Conservation (phyloP, 2,888 invertebrate genomes). For the Tricholauxania praeusta region DNA sequence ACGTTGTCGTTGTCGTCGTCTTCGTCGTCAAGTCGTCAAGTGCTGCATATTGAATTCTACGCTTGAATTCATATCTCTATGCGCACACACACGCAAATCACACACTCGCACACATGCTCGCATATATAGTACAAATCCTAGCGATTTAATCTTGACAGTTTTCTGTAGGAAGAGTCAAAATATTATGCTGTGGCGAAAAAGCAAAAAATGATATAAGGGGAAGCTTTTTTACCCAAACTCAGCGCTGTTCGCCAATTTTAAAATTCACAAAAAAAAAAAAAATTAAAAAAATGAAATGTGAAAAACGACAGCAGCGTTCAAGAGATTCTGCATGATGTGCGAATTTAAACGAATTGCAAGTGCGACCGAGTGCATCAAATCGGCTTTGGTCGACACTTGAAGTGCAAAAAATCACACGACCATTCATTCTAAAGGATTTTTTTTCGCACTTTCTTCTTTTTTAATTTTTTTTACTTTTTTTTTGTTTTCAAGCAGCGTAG, state of each 20-base stretch:
- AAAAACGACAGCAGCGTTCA: too few relatives aligned
- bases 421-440: conserved; percentile 53
- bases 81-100: conserved; percentile 5
- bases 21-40: conserved; percentile 32
- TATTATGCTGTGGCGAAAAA: too few relatives aligned
- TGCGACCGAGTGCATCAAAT: conserved; percentile 49
- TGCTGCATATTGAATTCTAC: conserved; percentile 23
- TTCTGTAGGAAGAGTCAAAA: too few relatives aligned
- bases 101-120: conserved; percentile 7
- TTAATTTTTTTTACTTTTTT: too few relatives aligned
- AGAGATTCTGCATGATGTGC: conserved; percentile 3
- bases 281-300: too few relatives aligned
- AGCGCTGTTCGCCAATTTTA: too few relatives aligned
- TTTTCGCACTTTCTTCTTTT: too few relatives aligned
- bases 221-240: too few relatives aligned
- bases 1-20: not conserved
- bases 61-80: conserved; percentile 19
- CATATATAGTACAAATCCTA: not conserved
- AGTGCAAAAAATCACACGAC: conserved; percentile 61
- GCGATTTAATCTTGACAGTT: too few relatives aligned
- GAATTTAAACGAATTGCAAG: conserved; percentile 28
- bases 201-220: too few relatives aligned
- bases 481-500: too few relatives aligned
- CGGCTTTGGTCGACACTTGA: conserved; percentile 59
- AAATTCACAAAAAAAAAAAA: too few relatives aligned